Base-by-base conservation (phyloP, 1,140 invertebrate species). In the Saccostrea cuccullata region DNA sequence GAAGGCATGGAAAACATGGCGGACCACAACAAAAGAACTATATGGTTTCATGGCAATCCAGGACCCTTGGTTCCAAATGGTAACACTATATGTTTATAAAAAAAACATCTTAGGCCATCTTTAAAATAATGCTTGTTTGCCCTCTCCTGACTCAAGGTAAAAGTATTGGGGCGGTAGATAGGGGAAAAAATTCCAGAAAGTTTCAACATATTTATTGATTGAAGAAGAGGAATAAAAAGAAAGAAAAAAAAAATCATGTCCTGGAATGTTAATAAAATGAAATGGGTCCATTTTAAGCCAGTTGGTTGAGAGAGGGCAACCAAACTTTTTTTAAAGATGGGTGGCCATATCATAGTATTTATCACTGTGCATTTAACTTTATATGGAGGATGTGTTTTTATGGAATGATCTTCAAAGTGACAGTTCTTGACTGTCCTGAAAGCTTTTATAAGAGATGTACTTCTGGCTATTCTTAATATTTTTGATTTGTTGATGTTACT, bases 21-120 rank as follows among this genome's bases (percentile, higher is more conserved):
- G 0, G 94, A 95, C 87, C 90, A 92, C 83, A 94, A 95, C 87
- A 90, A 91, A 55, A 91, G 94, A 86, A 95, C 94, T 9, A 94
- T 95, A 23, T 95, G 94, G 94, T 95, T 93, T 84, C n/a, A 86
- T 85, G 94, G 94, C 20, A 84, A 92, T n/a, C 87, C 94, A 15
- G 94, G 94, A 0, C 90, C 92, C 12, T 82, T 95, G 88, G 89
- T 88, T 55, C 94, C 94, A 2, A 92, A 90, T 91, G 90, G 94
- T 94, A 88, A 5, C 11, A 47, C 9, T 47, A 47, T 47, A 0
- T 47, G 1, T 47, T 47, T 47, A 1, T 36, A 47, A 47, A 47
- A 47, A 47, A 9, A 9, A 47, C 47, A 47, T 26, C 23, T 9
- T 73, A 23, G 26, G 26, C 2, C n/a, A 12, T 6, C 12, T 13